Evolutionary conservation across 2,888 invertebrate genomes (phyloP).

Genomic region (Allophyes oxyacanthae): DNA sequence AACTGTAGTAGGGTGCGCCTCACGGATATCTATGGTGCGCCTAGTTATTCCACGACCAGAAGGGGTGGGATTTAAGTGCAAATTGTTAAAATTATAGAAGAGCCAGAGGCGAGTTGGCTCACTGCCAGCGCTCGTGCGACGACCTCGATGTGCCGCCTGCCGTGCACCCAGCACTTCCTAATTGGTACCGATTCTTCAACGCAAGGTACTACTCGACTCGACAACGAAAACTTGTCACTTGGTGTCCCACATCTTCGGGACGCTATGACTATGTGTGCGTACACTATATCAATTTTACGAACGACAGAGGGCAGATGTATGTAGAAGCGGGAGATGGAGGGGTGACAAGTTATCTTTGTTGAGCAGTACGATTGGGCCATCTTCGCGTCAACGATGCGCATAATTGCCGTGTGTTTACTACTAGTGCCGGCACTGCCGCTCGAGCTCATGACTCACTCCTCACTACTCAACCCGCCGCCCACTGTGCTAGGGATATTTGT

Average conservation of each 20-base stretch:
- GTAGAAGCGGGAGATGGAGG: too few relatives aligned
- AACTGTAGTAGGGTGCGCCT: conserved; percentile 11
- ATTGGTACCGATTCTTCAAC: conserved; percentile 69
- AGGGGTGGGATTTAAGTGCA: conserved; percentile 63
- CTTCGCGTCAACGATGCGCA: conserved; percentile 53
- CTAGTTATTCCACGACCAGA: conserved; percentile 39
- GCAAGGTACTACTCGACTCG: conserved; percentile 19
- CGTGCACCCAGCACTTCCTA: conserved; percentile 63
- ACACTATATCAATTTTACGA: too few relatives aligned
- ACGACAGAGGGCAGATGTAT: too few relatives aligned
- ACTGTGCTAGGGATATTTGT: conserved; percentile 42
- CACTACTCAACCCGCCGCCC: conserved; percentile 49
- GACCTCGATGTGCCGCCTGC: conserved; percentile 65
- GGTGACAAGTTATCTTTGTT: too few relatives aligned
- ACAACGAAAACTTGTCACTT: too few relatives aligned
- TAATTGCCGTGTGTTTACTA: conserved; percentile 50
- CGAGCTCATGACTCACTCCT: conserved; percentile 61
- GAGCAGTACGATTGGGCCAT: conserved; percentile 44
- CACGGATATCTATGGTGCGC: conserved; percentile 11
- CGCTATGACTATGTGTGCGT: too few relatives aligned
- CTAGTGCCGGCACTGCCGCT: conserved; percentile 24
- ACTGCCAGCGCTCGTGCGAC: conserved; percentile 71
- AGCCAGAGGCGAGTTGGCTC: conserved; percentile 70
- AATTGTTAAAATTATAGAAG: conserved; percentile 76
- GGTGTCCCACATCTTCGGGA: too few relatives aligned